These are phyloP conservation scores for Scaptomyza caliginosa DNA, from an alignment of 2,888 invertebrate species.

Conservation along the genomic window DNA sequence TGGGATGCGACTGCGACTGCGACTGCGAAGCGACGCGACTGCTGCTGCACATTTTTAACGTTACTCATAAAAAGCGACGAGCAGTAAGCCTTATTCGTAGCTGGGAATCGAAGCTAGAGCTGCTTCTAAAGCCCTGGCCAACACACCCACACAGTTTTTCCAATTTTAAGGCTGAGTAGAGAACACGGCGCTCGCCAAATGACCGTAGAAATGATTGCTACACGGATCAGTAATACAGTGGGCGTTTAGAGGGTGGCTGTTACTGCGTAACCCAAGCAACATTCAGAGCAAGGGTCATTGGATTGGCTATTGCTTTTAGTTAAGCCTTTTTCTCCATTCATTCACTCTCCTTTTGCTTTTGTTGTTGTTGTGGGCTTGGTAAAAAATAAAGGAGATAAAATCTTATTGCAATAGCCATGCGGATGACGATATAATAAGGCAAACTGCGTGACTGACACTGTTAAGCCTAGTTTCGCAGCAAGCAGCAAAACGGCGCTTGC, in stretches of 20 bases:
- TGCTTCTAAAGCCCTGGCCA: slow-evolving; percentile 27
- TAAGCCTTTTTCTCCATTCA: slow-evolving; percentile 25
- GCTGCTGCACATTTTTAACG: slow-evolving; percentile 76
- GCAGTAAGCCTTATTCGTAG: slow-evolving; percentile 38
- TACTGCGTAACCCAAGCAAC: background rate
- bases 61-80: slow-evolving; percentile 75
- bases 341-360: slow-evolving; percentile 14
- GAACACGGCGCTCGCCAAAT: slow-evolving; percentile 69
- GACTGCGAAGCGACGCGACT: background rate
- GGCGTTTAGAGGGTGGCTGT: background rate
- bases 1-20: slow-evolving; percentile 16
- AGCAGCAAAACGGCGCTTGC: background rate
- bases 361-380: slow-evolving; percentile 66
- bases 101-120: slow-evolving; percentile 5
- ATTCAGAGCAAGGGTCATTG: slow-evolving; percentile 54
- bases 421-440: slow-evolving; percentile 42
- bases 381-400: slow-evolving; percentile 73
- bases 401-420: slow-evolving; percentile 61
- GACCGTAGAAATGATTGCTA: slow-evolving; percentile 76
- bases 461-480: background rate
- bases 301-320: slow-evolving; percentile 40
- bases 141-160: slow-evolving; percentile 57
- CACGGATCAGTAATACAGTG: slow-evolving; percentile 39
- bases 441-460: slow-evolving; percentile 60
- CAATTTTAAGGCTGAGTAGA: slow-evolving; percentile 80